These are phyloP conservation scores for Dasysyrphus tricinctus DNA, from an alignment of 2,888 invertebrate genomes.

Conservation along the genomic window DNA sequence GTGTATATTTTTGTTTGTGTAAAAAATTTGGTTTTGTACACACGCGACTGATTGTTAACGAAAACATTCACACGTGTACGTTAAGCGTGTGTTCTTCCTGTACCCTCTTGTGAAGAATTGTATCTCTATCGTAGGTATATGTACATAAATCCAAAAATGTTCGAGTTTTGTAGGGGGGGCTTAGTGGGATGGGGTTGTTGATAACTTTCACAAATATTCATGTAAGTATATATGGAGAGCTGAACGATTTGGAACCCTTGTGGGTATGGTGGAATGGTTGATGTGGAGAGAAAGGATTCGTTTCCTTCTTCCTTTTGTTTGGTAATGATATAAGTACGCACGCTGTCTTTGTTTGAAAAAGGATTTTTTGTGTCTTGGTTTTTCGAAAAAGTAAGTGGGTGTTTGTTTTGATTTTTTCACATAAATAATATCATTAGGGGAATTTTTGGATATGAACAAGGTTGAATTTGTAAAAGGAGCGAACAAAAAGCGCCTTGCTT, in stretches of 20 bases:
- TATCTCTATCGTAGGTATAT: conserved; percentile 22
- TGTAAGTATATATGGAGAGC: conserved; percentile 32
- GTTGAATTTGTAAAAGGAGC: not conserved
- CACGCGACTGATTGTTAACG: conserved; percentile 72
- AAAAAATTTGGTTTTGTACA: conserved; percentile 71
- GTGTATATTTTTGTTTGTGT: conserved; percentile 58
- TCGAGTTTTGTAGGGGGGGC: not conserved
- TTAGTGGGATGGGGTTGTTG: conserved; percentile 54
- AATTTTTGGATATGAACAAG: conserved; percentile 41
- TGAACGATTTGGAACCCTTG: conserved; percentile 11
- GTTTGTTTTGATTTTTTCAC: conserved; percentile 50
- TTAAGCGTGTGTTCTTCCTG: conserved; percentile 41
- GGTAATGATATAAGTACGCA: conserved; percentile 68
- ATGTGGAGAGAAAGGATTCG: conserved; percentile 28
- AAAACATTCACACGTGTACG: conserved; percentile 73
- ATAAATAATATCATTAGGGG: conserved; percentile 71
- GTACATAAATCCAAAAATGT: conserved; percentile 18
- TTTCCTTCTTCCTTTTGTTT: conserved; percentile 55
- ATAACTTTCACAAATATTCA: conserved; percentile 71
- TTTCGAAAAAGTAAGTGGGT: conserved; percentile 24
- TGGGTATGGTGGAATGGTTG: not conserved
- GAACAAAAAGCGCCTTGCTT: not conserved
- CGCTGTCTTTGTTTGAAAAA: conserved; percentile 62
- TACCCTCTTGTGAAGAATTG: not conserved
- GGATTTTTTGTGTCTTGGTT: conserved; percentile 46